Base-by-base conservation (phyloP, 2,888 invertebrate genomes). In the Mimachlamys varia region DNA sequence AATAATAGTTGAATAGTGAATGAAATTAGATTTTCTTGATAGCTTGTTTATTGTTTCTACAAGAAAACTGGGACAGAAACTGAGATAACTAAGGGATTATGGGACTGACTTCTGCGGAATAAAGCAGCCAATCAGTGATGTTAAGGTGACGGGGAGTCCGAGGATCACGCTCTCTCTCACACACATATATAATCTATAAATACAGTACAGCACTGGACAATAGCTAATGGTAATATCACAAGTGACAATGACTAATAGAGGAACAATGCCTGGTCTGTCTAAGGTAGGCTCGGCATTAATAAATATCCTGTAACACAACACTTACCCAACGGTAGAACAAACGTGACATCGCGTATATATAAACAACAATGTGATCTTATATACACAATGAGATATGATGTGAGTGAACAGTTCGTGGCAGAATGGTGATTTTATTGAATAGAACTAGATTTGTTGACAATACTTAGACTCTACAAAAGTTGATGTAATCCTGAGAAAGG, bases 231-330 rank as follows among this genome's bases (percentile, higher is more conserved):
- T 76, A 76, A 76, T 76, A 76, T 76, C 33, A 76, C 76, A 76
- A 76, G 33, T 76, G 33, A 76, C 76, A 33, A 76, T 76, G 76
- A 76, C 76, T 76, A 76, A 27, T 33, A 12, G 22, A 13, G 76
- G 76, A 33, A 76, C 22, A 76, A 76, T 76, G 76, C 76, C 76
- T 33, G 1, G 76, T 76, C 76, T 33, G 27, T 76, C 76, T 76
- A 76, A 76, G 27, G 76, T 76, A 76, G 76, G 76, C 76, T 76
- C 33, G 33, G 76, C 76, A 76, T 76, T 76, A 76, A 76, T 76
- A 76, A 76, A 76, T 76, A 76, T 76, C 58, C 58, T 58, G 58
- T 58, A 76, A 27, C 27, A 76, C 76, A 76, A 76, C 76, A 76
- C 76, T 15, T 76, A 76, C 33, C 27, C 76, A 76, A 76, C 19